These are phyloP conservation scores for Pocillopora damicornis DNA, from an alignment of 64 coral and sea anemone genomes.

Conservation along the genomic window DNA sequence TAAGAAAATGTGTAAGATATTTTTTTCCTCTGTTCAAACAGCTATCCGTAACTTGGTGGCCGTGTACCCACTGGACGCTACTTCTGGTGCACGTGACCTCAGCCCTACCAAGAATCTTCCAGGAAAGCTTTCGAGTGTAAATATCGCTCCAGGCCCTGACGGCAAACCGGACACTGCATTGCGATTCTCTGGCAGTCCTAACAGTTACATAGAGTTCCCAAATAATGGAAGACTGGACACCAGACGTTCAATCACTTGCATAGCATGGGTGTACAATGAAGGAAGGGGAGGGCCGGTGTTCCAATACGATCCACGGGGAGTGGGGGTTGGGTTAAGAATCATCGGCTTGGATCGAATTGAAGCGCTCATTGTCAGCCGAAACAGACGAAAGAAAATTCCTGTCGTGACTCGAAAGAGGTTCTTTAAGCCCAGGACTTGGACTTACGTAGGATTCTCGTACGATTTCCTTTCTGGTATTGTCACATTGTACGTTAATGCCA, in stretches of 20 bases:
- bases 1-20: background rate
- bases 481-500: conserved; percentile 23
- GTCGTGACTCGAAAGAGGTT: background rate
- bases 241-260: conserved; percentile 21
- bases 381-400: conserved; percentile 10
- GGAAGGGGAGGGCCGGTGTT: conserved; percentile 38
- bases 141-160: conserved; percentile 18
- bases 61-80: conserved; percentile 39
- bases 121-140: conserved; percentile 31
- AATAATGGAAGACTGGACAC: conserved; percentile 40
- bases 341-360: background rate
- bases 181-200: conserved; percentile 26
- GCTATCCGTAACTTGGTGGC: conserved; percentile 30
- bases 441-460: conserved; percentile 34
- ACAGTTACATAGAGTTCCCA: conserved; percentile 46
- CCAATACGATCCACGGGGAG: conserved; percentile 2
- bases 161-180: conserved; percentile 29
- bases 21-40: background rate
- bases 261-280: conserved; percentile 26
- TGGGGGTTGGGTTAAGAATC: conserved; percentile 23
- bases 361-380: conserved; percentile 21
- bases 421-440: conserved; percentile 38
- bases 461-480: conserved; percentile 31
- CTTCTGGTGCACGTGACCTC: conserved; percentile 32
- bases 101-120: conserved; percentile 47